Conservation (phyloP, 2,113 vertebrate genomes). For the Glaucidium brasilianum region DNA sequence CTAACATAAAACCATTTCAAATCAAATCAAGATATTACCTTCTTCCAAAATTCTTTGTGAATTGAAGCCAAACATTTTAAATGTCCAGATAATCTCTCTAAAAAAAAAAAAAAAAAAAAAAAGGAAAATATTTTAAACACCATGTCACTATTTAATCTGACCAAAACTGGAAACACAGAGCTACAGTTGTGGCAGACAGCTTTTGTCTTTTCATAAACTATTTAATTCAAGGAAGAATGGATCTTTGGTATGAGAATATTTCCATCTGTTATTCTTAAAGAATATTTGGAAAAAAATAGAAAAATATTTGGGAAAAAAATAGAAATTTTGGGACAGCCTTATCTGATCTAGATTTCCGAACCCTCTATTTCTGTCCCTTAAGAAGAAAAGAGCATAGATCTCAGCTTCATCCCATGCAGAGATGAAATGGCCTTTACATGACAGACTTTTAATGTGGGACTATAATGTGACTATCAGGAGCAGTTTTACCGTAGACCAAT, state of each 20-base stretch:
- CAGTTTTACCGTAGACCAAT: background rate
- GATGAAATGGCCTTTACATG: background rate
- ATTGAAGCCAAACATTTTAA: background rate
- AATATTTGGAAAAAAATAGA: background rate
- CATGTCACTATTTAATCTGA: background rate
- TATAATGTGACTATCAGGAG: background rate
- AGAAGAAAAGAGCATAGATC: background rate
- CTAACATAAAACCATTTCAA: background rate
- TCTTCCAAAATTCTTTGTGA: background rate
- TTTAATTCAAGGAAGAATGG: background rate
- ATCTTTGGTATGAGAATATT: background rate
- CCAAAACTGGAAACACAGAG: background rate
- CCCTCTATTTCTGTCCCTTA: background rate
- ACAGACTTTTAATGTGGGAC: background rate
- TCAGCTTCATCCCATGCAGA: background rate
- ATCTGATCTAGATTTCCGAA: background rate
- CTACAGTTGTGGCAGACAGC: background rate
- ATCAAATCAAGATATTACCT: background rate
- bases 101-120: background rate
- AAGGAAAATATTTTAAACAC: background rate
- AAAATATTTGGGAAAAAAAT: background rate
- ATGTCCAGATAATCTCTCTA: background rate
- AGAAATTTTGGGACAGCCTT: background rate
- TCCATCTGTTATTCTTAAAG: background rate
- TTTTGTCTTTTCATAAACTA: background rate